Conservation (phyloP, 2,113 vertebrate genomes). For the Phoenicopterus ruber region DNA sequence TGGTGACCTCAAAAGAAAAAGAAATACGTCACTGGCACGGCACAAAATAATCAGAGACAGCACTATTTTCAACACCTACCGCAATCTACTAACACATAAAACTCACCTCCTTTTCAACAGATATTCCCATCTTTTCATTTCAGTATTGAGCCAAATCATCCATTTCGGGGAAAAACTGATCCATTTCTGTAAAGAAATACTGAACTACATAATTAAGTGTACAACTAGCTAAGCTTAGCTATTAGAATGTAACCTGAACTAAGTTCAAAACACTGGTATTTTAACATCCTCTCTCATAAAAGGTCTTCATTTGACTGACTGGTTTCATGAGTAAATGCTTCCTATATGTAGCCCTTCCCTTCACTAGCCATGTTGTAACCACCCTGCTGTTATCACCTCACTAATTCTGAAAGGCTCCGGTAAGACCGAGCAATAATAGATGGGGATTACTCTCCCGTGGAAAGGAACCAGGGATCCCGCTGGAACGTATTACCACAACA, state of each 20-base stretch:
- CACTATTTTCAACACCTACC: neutral
- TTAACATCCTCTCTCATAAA: neutral
- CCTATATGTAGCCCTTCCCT: neutral
- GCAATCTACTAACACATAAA: neutral
- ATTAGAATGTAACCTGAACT: neutral
- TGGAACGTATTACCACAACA: neutral
- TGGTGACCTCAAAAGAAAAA: neutral
- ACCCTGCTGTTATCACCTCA: neutral
- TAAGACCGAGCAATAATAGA: neutral
- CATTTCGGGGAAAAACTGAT: neutral
- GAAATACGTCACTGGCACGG: neutral
- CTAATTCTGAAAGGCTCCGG: neutral
- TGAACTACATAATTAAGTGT: rapidly evolving
- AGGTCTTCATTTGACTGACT: neutral
- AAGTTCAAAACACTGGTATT: neutral
- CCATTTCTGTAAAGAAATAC: neutral
- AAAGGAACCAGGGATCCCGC: neutral
- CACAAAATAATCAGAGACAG: neutral
- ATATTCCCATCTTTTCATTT: neutral
- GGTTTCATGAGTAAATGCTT: neutral
- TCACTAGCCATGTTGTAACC: neutral
- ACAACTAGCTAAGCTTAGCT: neutral
- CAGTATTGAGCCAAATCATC: neutral
- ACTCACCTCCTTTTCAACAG: neutral
- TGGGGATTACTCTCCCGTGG: neutral